Base-by-base conservation (phyloP, 2,797 vertebrate genomes). In the Picus viridis region DNA sequence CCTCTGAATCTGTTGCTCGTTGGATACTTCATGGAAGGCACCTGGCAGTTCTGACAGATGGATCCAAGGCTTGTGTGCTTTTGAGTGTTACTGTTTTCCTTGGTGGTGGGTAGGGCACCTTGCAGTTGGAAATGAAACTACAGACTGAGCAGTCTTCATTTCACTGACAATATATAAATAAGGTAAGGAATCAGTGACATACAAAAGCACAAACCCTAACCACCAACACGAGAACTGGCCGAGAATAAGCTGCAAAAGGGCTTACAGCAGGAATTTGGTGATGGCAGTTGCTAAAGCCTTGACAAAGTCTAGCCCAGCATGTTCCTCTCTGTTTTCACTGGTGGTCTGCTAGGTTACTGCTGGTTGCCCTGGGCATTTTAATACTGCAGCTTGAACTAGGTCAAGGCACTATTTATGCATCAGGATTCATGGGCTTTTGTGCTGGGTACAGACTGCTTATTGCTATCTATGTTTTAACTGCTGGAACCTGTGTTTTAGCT, bases 171-270 rank as follows among this genome's bases (percentile, higher is more conserved):
- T 72, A 51, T 22, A 47, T 26, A 76, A 34, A 36, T n/a, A 49
- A 51, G 20, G 11, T 80, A 51, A 83, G 53, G 49, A 79, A 10
- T 12, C 27, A n/a, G 15, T 39, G 39, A 30, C 73, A 26, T 36
- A 30, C 18, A 54, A 51, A 86, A 79, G 62, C 62, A 41, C n/a
- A 20, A 26, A 27, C 34, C 0, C 0, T 71, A 80, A n/a, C 9
- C 1, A 2, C 51, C 29, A 56, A 3, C 0, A 0, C 39, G 45
- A 32, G 65, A 58, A 47, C 8, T 77, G n/a, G 17, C 7, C 6
- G 26, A 68, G 24, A 51, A 26, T 45, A 57, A 76, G 6, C 34
- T 91, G 39, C 11, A 29, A 6, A 32, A 78, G 3, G n/a, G 13
- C 14, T 76, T 53, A 7, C 9, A 26, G 51, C 26, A 56, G 68